Evolutionary conservation across 64 coral and sea anemone genomes (phyloP), one percentile per base, ranked within the genome.

Genomic region (Porites lutea): DNA sequence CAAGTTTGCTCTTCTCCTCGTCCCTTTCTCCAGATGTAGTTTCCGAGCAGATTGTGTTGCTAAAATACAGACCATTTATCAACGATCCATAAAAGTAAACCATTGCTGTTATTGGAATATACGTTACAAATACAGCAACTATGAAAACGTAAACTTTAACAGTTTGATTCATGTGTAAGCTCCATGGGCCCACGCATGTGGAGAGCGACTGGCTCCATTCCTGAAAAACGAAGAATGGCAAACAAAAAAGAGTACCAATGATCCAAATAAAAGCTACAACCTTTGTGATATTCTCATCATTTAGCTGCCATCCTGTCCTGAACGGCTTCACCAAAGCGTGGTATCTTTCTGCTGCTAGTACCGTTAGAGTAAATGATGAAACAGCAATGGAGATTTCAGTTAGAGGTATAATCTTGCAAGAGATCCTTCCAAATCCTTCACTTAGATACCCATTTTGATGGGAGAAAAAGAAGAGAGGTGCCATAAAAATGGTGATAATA

Each of bases 51-150:
- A 76, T 75, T 4, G 86, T 88, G 5, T 88, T 88, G 61, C 55
- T 88, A 27, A 88, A 57, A 12, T 57, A 88, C 86, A 88, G 37
- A 6, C 86, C 86, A 62, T 88, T 88, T 23, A 88, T 77, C 5
- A 88, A 54, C 10, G 51, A 75, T 77, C 53, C 52, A 15, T 88
- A 88, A 44, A 71, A 75, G 46, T 75, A 52, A 9, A 88, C 50
- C 72, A 65, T 88, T 6, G 76, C 46, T 20, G 48, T 55, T 4
- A 61, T 37, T 2, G 86, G 86, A 20, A 43, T 49, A 77, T 75
- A 88, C 12, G 59, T 76, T 45, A 50, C 61, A 37, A 88, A 88
- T 0, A 65, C 5, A 65, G 62, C 1, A 13, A 2, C 0, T 65
- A 19, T 18, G 62, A 65, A 16, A 12, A 65, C 62, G 13, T 65